Percentiles rank a stretch among this genome's conserved stretches.
These are phyloP conservation scores for Camptogramma bilineatum DNA, from an alignment of 2,888 invertebrate genomes.

Conservation along the genomic window DNA sequence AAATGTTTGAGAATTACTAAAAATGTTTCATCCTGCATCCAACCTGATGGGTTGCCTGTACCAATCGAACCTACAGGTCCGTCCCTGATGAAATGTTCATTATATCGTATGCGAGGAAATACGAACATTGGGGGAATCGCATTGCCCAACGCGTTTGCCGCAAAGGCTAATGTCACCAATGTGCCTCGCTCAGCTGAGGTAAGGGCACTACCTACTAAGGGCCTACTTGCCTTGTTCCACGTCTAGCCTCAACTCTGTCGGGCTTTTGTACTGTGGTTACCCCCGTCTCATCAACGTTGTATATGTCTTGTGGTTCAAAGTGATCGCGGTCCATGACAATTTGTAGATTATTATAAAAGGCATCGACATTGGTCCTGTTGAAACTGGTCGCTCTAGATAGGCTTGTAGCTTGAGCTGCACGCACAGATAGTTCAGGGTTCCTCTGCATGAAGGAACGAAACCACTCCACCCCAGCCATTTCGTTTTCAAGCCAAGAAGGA, in stretches of 20 bases:
- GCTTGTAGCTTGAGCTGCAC: not conserved
- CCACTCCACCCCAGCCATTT: not conserved
- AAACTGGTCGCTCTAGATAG: conserved; percentile 14
- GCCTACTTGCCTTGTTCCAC: conserved; percentile 50
- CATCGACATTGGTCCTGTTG: conserved; percentile 2
- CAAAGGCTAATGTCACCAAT: conserved; percentile 52
- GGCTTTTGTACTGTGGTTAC: conserved; percentile 47
- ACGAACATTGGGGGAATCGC: conserved; percentile 50
- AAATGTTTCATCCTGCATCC: conserved; percentile 50
- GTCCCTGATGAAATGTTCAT: conserved; percentile 46
- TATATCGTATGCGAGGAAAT: conserved; percentile 46
- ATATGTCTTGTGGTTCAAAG: conserved; percentile 6
- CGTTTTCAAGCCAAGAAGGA: not conserved
- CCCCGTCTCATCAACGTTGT: conserved; percentile 42
- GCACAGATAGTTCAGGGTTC: not conserved
- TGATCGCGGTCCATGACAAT: not conserved
- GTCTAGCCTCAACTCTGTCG: conserved; percentile 38
- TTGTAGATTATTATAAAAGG: conserved; percentile 1
- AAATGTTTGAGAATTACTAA: conserved; percentile 49
- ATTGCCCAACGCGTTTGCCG: conserved; percentile 53
- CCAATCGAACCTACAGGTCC: conserved; percentile 45
- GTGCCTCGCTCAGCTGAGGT: conserved; percentile 60
- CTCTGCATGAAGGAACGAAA: not conserved
- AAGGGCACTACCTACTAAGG: no score
- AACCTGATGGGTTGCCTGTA: conserved; percentile 47